These are phyloP conservation scores for Cygnus atratus DNA, from an alignment of 2,113 vertebrate genomes.

Conservation along the genomic window DNA sequence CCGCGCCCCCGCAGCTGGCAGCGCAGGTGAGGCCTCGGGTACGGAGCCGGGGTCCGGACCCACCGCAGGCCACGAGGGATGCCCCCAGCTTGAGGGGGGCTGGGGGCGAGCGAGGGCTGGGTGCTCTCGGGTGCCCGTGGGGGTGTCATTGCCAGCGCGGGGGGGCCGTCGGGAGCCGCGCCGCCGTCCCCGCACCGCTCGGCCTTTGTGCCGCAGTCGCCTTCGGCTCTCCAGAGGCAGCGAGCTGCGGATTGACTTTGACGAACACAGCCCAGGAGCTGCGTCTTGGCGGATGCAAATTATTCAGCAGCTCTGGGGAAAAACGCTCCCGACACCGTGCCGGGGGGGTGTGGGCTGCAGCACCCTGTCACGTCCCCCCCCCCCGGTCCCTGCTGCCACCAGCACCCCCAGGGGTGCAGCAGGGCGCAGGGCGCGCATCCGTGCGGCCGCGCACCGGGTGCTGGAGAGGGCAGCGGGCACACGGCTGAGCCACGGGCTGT, in stretches of 20 bases:
- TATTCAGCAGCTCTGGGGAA: conserved; percentile 16
- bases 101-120: neutral
- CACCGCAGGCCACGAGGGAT: neutral
- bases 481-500: rapidly evolving
- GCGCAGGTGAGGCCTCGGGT: neutral
- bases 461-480: neutral
- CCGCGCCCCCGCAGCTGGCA: neutral
- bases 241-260: conserved; percentile 13
- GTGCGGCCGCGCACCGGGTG: neutral
- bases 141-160: rapidly evolving
- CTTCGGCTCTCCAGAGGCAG: neutral
- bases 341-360: neutral
- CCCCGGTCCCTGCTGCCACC: neutral
- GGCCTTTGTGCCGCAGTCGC: rapidly evolving
- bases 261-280: conserved; percentile 9
- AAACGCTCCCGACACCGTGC: neutral
- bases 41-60: neutral
- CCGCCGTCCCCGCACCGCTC: rapidly evolving
- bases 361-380: conserved; percentile 30
- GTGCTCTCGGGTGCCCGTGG: neutral
- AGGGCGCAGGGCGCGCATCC: rapidly evolving
- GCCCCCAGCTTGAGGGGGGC: rapidly evolving
- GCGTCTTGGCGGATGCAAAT: conserved; percentile 30
- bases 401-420: neutral
- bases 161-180: neutral